Percentiles rank a stretch among this genome's conserved stretches.
phyloP scores from a whole-genome alignment of 2,797 vertebrate genomes.

The Danio albolineatus region DNA sequence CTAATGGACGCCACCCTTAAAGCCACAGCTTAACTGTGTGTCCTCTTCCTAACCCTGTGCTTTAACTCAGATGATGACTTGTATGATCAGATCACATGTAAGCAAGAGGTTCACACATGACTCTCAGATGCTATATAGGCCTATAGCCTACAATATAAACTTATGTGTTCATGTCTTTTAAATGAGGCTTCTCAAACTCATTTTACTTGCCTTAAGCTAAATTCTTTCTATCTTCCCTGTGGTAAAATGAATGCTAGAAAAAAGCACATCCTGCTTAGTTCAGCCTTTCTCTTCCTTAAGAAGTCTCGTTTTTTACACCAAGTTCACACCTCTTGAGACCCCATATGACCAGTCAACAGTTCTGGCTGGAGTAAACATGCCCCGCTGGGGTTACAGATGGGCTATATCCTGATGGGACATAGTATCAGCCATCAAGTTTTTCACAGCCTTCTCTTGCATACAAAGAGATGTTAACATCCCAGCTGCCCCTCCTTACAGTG shows the following conservation, averaged over 20 bases:
- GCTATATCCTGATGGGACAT: slow-evolving; percentile 42
- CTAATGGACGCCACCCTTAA: slow-evolving; percentile 54
- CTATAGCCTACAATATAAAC: background rate
- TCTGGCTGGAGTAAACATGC: slow-evolving; percentile 40
- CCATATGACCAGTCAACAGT: slow-evolving; percentile 29
- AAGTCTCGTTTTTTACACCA: slow-evolving; percentile 41
- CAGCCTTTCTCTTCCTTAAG: slow-evolving; percentile 11
- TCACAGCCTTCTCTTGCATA: slow-evolving; percentile 51
- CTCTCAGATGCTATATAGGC: slow-evolving; percentile 9
- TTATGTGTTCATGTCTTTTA: background rate
- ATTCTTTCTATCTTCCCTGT: too few species aligned
- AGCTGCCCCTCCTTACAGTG: slow-evolving; percentile 35
- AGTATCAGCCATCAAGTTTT: slow-evolving; percentile 36
- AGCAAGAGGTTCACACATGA: background rate
- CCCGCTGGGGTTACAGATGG: slow-evolving; percentile 29
- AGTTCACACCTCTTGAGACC: slow-evolving; percentile 44
- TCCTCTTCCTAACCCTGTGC: slow-evolving; percentile 40
- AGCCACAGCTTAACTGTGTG: slow-evolving; percentile 52
- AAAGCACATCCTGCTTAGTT: background rate
- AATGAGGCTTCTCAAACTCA: background rate
- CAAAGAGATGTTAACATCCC: slow-evolving; percentile 49
- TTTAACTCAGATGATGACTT: slow-evolving; percentile 33
- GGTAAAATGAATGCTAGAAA: background rate
- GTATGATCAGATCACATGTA: slow-evolving; percentile 31
- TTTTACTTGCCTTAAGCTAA: background rate